Base-by-base conservation (phyloP, 1,140 invertebrate genomes). In the Leptinotarsa defecta region DNA sequence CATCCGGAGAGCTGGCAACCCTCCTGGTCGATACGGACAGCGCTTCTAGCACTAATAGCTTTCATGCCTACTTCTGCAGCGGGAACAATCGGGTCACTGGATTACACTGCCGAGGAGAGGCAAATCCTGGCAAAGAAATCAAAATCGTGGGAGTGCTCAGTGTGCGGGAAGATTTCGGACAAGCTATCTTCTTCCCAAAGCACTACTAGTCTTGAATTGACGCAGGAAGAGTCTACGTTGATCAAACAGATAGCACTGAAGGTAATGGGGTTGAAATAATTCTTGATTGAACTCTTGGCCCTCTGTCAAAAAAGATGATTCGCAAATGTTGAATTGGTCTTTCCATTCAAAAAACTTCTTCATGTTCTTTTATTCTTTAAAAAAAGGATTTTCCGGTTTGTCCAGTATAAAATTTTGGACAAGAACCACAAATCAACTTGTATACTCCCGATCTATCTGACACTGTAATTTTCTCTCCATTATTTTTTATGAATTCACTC, bases 1-100 rank as follows among this genome's bases (percentile, higher is more conserved):
- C 97, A 99, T 87, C 97, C 97, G 17, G 97, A 98, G 86, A 96
- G 95, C 17, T 99, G 97, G 97, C 94, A 96, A 82, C 96, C 96
- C 64, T 96, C 95, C 17, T 98, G 96, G 97, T 97, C 96, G 64
- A 97, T 98, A 77, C 89, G 97, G 74, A 99, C 97, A 67, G 96
- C 96, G 48, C 86, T 98, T 48, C 86, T 98, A 67, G 97, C 96
- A 22, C 88, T 99, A 22, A 97, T 98, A 79, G 94, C 94, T 13
- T 98, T 98, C 85, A 97, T 99, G 95, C 96, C 96, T 8, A 95
- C 95, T 34, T 90, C 92, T 71, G 93, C 94, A 63, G 91, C 91
- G 81, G 95, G 95, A 15, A 96, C 96, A 4, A 94, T 98, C 75
- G 96, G 96, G 3, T 95, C 95, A 15, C 85, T 98, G 17, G 95